These are phyloP conservation scores for Heliconius congener DNA, from an alignment of 1,140 invertebrate genomes.

Conservation along the genomic window DNA sequence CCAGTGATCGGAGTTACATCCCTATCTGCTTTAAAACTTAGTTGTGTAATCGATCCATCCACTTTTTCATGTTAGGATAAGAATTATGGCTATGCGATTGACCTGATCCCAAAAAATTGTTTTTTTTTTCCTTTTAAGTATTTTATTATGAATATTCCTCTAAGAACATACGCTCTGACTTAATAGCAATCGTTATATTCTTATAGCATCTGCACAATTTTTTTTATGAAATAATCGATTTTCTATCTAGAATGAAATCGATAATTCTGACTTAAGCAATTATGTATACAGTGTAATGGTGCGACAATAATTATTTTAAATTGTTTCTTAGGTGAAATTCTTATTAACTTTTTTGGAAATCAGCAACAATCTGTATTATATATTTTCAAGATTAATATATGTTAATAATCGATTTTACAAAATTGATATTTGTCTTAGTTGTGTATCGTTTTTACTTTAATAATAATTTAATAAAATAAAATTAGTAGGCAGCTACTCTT, in stretches of 20 bases:
- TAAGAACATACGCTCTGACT: neutral
- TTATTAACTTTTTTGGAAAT: too few relatives aligned
- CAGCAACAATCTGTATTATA: too few relatives aligned
- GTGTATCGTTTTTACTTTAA: neutral
- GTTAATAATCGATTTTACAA: neutral
- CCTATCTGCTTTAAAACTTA: conserved; percentile 55
- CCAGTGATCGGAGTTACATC: conserved; percentile 37
- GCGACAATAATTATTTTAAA: conserved; percentile 12
- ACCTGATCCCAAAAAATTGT: neutral
- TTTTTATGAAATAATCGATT: neutral
- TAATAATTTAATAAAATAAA: neutral
- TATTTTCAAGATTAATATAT: neutral
- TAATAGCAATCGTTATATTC: neutral
- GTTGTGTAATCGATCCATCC: conserved; percentile 69
- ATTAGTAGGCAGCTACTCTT: neutral
- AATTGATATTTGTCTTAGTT: neutral
- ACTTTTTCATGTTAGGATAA: conserved; percentile 50
- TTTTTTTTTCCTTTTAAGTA: neutral
- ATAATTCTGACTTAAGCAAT: neutral
- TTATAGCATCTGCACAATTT: neutral
- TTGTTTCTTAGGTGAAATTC: conserved; percentile 10
- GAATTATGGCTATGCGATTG: conserved; percentile 6
- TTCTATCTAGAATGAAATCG: neutral
- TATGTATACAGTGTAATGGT: neutral
- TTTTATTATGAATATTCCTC: neutral